Evolutionary conservation across 2,888 invertebrate species (phyloP).

Genomic region (Yponomeuta malinellus): DNA sequence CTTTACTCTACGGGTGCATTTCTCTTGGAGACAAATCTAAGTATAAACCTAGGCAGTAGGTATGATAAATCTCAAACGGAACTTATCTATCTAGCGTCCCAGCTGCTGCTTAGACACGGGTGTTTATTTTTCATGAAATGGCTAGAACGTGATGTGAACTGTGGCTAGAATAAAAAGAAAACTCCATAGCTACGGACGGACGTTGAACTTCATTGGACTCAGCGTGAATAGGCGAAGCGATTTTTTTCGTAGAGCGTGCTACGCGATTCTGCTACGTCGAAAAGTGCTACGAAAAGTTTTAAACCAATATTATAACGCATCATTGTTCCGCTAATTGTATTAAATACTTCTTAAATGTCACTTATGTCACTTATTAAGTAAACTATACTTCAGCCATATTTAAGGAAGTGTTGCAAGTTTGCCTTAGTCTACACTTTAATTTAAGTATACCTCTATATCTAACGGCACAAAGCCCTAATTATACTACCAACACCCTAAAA

Average conservation of each 20-base stretch:
- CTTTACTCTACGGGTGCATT: background rate
- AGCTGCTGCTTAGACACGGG: conserved; percentile 28
- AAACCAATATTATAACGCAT: background rate
- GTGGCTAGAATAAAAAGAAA: conserved; percentile 26
- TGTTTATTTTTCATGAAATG: conserved; percentile 5
- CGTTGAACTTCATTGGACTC: background rate
- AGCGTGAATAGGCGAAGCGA: background rate
- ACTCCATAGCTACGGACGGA: background rate
- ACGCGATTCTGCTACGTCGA: background rate
- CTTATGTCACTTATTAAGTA: too few species aligned
- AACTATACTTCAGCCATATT: too few species aligned
- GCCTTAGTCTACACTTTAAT: too few species aligned
- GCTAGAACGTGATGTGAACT: conserved; percentile 18
- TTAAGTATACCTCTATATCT: too few species aligned
- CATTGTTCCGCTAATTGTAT: too few species aligned
- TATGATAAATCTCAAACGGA: conserved; percentile 54
- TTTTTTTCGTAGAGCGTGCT: background rate
- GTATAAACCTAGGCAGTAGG: background rate
- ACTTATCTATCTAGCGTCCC: conserved; percentile 61
- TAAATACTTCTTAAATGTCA: too few species aligned
- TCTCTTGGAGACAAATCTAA: background rate
- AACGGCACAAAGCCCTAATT: background rate
- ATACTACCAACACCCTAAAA: background rate
- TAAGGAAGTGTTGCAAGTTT: too few species aligned
- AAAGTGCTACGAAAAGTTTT: background rate